Evolutionary conservation across 2,113 vertebrate genomes (phyloP), one percentile per base, ranked within the genome.

Genomic region (Theristicus caerulescens): DNA sequence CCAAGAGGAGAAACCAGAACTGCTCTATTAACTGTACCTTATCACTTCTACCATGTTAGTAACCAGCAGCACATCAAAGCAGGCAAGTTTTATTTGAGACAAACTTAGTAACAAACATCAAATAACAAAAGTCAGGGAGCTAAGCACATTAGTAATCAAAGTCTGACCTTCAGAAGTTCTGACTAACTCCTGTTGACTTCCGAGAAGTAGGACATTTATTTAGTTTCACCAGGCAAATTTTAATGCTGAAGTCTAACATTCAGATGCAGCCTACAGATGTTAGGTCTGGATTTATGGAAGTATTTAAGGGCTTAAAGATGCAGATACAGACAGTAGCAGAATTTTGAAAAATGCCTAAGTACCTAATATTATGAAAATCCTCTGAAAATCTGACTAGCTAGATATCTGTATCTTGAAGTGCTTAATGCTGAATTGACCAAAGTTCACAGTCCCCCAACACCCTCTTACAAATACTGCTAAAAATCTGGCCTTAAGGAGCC

Each of bases 301-400:
- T 79, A 92, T 88, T 96, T 88, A 94, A 90, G 26, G 42, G 86
- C 67, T 96, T 93, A 93, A 91, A 89, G 69, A 91, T 91, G 81
- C 73, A 89, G 80, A 90, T 86, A 78, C 42, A 59, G 61, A 57
- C 61, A 66, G 85, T 14, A 93, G 77, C 18, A 76, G 83, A 93
- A 58, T 82, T 91, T 6, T 88, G 40, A 94, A 93, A 97, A 94
- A 87, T 74, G 77, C 62, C 32, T 82, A 82, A 94, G 54, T 73
- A 79, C 31, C 3, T 64, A 59, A 77, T n/a, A 90, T 84, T 91
- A 87, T 73, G 72, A 96, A 96, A 96, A 95, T 86, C 93, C 92
- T 88, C 82, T 51, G 61, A 92, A 95, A 92, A 88, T 70, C 74
- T 80, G 58, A 20, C 79, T 74, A 46, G 74, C 26, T 49, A 72